phyloP scores from a whole-genome alignment of 2,113 vertebrate species.

The Xerus inauris region DNA sequence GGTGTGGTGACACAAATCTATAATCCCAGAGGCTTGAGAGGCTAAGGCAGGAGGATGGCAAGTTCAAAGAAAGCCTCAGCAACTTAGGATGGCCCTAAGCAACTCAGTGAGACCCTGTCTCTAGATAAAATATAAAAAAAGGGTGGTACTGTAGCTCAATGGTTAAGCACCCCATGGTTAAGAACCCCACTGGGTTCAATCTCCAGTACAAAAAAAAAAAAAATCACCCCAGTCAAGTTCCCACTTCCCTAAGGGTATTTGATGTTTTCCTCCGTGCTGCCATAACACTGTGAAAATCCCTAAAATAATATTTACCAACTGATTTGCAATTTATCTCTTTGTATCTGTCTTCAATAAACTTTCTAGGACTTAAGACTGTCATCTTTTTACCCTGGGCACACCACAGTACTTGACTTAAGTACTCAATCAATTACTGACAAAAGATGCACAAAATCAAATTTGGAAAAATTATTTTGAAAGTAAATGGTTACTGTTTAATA shows the following conservation, averaged over 20 bases:
- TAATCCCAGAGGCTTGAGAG: too few species aligned
- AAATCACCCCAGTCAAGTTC: neutral
- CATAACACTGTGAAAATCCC: neutral
- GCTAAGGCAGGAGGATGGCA: too few species aligned
- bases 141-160: too few species aligned
- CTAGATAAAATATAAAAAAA: too few species aligned
- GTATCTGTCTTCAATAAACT: neutral
- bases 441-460: neutral
- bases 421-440: neutral
- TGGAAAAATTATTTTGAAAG: constrained; percentile 11
- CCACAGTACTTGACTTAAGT: neutral
- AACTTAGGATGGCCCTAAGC: too few species aligned
- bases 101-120: too few species aligned
- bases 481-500: neutral
- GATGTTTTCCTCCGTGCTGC: neutral
- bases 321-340: neutral
- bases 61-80: too few species aligned
- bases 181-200: too few species aligned
- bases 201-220: too few species aligned
- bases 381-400: neutral
- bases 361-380: neutral
- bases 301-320: neutral
- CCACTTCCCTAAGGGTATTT: neutral
- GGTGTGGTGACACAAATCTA: too few species aligned
- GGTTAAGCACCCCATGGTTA: too few species aligned